Percentiles rank a stretch among this genome's conserved stretches.
phyloP scores from a whole-genome alignment of 1,140 invertebrate genomes.

The Microplitis mediator region DNA sequence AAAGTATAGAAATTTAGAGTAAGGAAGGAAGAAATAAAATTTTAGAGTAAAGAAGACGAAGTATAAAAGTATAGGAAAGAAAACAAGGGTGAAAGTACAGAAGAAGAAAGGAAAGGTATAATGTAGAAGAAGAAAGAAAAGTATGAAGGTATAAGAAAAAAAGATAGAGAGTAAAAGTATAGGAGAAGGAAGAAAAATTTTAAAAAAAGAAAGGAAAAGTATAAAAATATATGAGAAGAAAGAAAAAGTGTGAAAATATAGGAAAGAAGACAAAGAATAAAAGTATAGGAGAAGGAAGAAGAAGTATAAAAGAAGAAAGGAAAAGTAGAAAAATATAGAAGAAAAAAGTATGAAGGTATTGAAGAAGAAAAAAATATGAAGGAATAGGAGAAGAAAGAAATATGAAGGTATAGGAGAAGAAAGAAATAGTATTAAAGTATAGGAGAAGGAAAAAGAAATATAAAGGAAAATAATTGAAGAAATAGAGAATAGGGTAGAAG shows the following conservation, averaged over 20 bases:
- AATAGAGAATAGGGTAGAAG: background rate
- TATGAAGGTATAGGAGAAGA: background rate
- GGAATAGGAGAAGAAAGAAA: slow-evolving; percentile 10
- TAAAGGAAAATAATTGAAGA: slow-evolving; percentile 7
- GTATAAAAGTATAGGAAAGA: background rate
- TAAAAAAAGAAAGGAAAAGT: slow-evolving; percentile 15
- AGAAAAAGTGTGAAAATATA: slow-evolving; percentile 7
- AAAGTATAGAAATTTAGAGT: too few relatives aligned
- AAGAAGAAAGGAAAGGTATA: background rate
- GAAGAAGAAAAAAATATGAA: background rate
- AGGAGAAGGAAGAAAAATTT: slow-evolving; percentile 9
- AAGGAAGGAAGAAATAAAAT: background rate
- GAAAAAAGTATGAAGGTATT: background rate
- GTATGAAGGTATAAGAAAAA: slow-evolving; percentile 4
- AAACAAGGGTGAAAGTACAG: background rate
- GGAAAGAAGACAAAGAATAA: slow-evolving; percentile 12
- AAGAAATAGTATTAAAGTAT: background rate
- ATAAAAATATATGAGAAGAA: slow-evolving; percentile 4
- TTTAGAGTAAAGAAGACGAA: background rate
- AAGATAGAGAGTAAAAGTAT: background rate
- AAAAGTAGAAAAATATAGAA: background rate
- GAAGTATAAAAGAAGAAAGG: background rate
- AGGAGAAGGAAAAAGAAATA: slow-evolving; percentile 12
- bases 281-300: slow-evolving; percentile 11
- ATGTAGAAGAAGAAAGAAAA: slow-evolving; percentile 8